Base-by-base conservation (phyloP, 2,113 vertebrate species). In the Corythornis vintsioides region DNA sequence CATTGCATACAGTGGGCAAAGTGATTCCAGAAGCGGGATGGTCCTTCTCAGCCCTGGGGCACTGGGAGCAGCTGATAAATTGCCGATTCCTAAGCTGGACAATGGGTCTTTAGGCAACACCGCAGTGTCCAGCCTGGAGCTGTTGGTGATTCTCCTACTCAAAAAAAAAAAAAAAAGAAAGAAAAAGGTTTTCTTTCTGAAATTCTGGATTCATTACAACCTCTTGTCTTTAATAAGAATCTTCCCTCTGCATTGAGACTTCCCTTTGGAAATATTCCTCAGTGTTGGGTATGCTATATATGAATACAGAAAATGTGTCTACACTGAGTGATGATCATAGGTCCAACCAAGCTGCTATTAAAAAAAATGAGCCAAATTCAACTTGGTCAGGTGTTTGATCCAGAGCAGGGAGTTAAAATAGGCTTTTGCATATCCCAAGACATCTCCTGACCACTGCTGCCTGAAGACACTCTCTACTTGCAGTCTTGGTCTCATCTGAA, bases 21-120 rank as follows among this genome's bases (percentile, higher is more conserved):
- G 52, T 0, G 0, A 17, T 78, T 31, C 38, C 65, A 35, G 52
- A 2, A 6, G 9, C 45, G 69, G 60, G 50, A 25, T 45, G 55
- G 18, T 79, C 5, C 4, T 8, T 66, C 14, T 21, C 7, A 43
- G 65, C 11, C 31, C 28, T 6, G 2, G 61, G 24, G 4, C 29
- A 10, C 5, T 26, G 48, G 53, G 43, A 66, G 9, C 15, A 33
- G 21, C 28, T 74, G 38, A 26, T 43, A 67, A 88, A 43, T 6
- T 31, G 4, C 10, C 56, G 15, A 3, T 53, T 76, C n/a, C 5
- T 25, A 28, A 73, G 15, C 9, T 13, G 3, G 4, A 64, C n/a
- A n/a, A 28, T 66, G 10, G 22, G 3, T 5, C 47, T 90, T 0
- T 2, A 10, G 9, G 12, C 7, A 59, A 88, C 88, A 14, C 4